Evolutionary conservation across 2,888 invertebrate genomes (phyloP).

Genomic region (Ganaspis brasiliensis): DNA sequence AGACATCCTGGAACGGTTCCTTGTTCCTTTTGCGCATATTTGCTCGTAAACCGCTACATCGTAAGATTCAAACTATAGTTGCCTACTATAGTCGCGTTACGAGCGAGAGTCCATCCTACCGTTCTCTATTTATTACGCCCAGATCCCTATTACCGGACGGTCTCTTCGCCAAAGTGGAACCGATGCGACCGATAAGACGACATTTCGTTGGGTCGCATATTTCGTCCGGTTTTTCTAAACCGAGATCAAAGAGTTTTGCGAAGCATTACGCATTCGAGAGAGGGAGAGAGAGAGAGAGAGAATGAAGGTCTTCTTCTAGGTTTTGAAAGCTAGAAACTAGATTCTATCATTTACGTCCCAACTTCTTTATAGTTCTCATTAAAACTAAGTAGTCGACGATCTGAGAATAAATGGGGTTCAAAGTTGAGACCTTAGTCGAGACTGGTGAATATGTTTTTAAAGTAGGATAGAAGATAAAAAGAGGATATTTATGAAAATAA

Average conservation of each 20-base stretch:
- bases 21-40: slow-evolving; percentile 8
- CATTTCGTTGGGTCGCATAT: slow-evolving; percentile 41
- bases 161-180: slow-evolving; percentile 41
- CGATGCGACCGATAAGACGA: slow-evolving; percentile 43
- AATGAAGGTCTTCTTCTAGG: slow-evolving; percentile 17
- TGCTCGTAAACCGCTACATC: slow-evolving; percentile 37
- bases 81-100: slow-evolving; percentile 34
- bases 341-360: slow-evolving; percentile 29
- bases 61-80: slow-evolving; percentile 34
- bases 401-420: slow-evolving; percentile 26
- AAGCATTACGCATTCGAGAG: slow-evolving; percentile 23
- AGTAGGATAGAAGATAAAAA: slow-evolving; percentile 6
- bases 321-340: slow-evolving; percentile 36
- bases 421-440: slow-evolving; percentile 1
- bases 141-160: slow-evolving; percentile 40
- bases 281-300: neutral
- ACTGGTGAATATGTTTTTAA: neutral
- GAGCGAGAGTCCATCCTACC: slow-evolving; percentile 28
- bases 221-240: slow-evolving; percentile 38
- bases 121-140: slow-evolving; percentile 40
- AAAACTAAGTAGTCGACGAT: slow-evolving; percentile 23
- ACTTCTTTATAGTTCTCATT: slow-evolving; percentile 38
- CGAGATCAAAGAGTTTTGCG: slow-evolving; percentile 35
- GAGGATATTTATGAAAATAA: neutral
- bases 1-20: slow-evolving; percentile 18